Conservation (phyloP, 1,140 invertebrate species). For the Trypoxylus dichotomus region DNA sequence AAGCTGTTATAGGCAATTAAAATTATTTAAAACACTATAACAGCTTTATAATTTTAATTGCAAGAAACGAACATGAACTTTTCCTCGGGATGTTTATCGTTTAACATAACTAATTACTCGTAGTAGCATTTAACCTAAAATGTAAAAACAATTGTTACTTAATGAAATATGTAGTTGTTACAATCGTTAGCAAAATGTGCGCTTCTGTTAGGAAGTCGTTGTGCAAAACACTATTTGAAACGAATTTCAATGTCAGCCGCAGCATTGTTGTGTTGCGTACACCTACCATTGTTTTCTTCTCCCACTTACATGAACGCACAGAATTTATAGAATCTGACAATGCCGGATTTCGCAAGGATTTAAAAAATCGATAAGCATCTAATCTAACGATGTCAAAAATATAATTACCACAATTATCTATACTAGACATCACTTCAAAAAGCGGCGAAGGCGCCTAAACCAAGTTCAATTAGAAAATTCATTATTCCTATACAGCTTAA, state of each 20-base stretch:
- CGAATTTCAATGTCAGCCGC: slow-evolving; percentile 4
- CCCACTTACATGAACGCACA: not conserved
- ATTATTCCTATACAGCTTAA: not conserved
- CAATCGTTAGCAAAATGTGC: not conserved
- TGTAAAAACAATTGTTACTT: not conserved
- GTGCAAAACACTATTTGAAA: slow-evolving; percentile 7
- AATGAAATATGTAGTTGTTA: not conserved
- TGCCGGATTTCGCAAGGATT: not conserved
- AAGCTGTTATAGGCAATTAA: too few relatives aligned
- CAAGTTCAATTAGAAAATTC: not conserved
- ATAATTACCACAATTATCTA: not conserved
- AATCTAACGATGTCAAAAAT: not conserved
- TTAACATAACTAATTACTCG: too few relatives aligned
- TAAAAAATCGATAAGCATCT: not conserved
- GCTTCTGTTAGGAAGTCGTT: not conserved
- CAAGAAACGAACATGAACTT: too few relatives aligned
- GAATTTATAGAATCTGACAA: not conserved
- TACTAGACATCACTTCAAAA: not conserved
- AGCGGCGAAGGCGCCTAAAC: not conserved
- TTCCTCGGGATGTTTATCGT: too few relatives aligned
- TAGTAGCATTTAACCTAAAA: not conserved
- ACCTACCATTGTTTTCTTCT: not conserved
- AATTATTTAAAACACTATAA: too few relatives aligned
- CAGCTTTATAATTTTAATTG: too few relatives aligned
- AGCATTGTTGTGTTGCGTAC: not conserved